Evolutionary conservation across 1,140 invertebrate genomes (phyloP).

Genomic region (Saccostrea echinata): DNA sequence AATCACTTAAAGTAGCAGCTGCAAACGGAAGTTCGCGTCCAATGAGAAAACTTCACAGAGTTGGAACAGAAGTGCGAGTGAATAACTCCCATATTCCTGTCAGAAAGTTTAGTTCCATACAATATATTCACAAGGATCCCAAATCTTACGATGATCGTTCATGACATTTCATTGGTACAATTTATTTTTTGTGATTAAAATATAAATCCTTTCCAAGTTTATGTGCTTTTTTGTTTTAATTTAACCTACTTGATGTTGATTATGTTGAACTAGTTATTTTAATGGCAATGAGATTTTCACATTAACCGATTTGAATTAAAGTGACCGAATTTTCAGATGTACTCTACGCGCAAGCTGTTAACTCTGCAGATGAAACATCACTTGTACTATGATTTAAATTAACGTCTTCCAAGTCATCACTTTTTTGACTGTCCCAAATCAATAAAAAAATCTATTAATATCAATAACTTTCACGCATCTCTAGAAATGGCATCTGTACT

Average conservation of each 20-base stretch:
- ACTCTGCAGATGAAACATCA: too few relatives aligned
- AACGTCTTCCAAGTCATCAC: too few relatives aligned
- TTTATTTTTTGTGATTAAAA: too few relatives aligned
- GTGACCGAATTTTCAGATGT: too few relatives aligned
- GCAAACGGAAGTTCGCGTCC: conserved; percentile 17
- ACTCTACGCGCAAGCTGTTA: too few relatives aligned
- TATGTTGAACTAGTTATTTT: too few relatives aligned
- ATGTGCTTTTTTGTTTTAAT: background rate
- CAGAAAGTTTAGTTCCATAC: conserved; percentile 24
- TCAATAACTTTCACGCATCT: background rate
- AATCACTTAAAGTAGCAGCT: conserved; percentile 9
- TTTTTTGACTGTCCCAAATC: too few relatives aligned
- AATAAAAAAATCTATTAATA: too few relatives aligned
- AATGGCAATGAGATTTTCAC: too few relatives aligned
- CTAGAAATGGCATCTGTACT: background rate
- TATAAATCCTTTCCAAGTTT: background rate
- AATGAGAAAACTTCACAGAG: background rate
- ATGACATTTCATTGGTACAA: background rate
- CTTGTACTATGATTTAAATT: too few relatives aligned
- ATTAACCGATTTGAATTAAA: too few relatives aligned
- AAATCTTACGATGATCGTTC: background rate
- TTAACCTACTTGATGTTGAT: too few relatives aligned
- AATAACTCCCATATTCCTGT: conserved; percentile 12
- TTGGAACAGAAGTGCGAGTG: conserved; percentile 29
- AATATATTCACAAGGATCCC: background rate